Evolutionary conservation across 2,113 vertebrate species (phyloP), one percentile per base, ranked within the genome.

Genomic region (Struthidea cinerea): DNA sequence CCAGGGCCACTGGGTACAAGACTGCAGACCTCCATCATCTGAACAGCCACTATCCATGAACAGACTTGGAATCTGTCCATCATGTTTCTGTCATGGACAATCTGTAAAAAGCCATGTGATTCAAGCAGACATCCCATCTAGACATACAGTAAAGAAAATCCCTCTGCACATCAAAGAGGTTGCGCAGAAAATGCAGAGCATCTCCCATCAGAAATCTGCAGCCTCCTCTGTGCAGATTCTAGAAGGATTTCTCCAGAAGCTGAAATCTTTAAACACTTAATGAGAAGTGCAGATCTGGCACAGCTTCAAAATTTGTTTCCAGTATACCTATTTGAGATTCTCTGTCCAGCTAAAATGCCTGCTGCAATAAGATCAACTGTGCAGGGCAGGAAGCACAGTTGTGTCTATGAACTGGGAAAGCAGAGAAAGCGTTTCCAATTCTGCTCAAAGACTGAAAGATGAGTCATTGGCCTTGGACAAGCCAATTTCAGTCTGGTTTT

Each of bases 361-460:
- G 27, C 22, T 60, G 60, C 46, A 63, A 1, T 32, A 44, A 61
- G 24, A 65, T 33, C 46, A 75, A 26, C n/a, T 35, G 55, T 5
- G 2, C 16, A 15, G n/a, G 17, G 37, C 61, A 61, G 37, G 65
- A 88, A 61, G 41, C 0, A 0, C 9, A 6, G 32, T 1, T 56
- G 16, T 8, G 32, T 41, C 56, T 39, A 15, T 14, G 22, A 94
- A 68, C 22, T 10, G 20, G 11, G 17, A 87, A 87, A 68, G 37
- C 53, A 91, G 30, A 93, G 49, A 86, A 76, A 17, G 12, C 14
- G 82, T 39, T 70, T 83, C 60, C 57, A 78, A 12, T 37, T 61
- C 28, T 68, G 37, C 64, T 79, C 53, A 68, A 71, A 77, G 35
- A 60, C 26, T 6, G 0, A 64, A 60, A 82, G 41, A 65, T 1